phyloP scores from a whole-genome alignment of 2,888 invertebrate species.

The Thyatira batis region DNA sequence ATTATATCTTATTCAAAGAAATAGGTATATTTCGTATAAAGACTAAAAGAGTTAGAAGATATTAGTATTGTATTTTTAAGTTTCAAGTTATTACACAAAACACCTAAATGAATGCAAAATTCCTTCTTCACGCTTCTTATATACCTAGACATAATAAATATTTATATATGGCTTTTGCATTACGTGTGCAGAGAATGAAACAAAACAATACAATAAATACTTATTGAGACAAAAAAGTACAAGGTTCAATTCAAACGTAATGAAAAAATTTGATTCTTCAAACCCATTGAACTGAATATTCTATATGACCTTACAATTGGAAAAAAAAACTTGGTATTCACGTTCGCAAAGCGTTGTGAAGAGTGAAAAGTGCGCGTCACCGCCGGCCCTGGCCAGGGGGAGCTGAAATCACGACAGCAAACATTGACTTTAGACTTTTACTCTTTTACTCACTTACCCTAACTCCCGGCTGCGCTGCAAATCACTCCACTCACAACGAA shows the following conservation, averaged over 20 bases:
- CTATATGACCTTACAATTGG: constrained; percentile 23
- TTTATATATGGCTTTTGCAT: no score
- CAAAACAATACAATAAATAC: neutral
- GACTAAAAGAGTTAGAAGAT: no score
- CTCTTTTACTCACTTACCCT: constrained; percentile 78
- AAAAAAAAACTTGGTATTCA: constrained; percentile 40
- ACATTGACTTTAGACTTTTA: constrained; percentile 80
- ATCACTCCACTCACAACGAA: constrained; percentile 67
- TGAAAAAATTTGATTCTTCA: neutral
- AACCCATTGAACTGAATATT: constrained; percentile 1
- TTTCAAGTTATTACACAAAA: no score
- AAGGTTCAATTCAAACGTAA: neutral
- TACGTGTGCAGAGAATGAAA: no score
- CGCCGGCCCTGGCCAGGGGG: constrained; percentile 43
- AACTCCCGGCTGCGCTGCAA: constrained; percentile 67
- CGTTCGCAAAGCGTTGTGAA: constrained; percentile 39
- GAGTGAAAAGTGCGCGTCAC: constrained; percentile 54
- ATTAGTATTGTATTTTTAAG: no score
- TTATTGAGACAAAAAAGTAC: neutral
- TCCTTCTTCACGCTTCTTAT: no score
- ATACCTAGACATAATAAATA: no score
- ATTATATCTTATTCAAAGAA: neutral
- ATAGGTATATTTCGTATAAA: no score
- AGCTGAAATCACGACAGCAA: constrained; percentile 77
- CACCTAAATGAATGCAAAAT: no score